Evolutionary conservation across 2,113 vertebrate species (phyloP).

Genomic region (Thinocorus orbignyianus): DNA sequence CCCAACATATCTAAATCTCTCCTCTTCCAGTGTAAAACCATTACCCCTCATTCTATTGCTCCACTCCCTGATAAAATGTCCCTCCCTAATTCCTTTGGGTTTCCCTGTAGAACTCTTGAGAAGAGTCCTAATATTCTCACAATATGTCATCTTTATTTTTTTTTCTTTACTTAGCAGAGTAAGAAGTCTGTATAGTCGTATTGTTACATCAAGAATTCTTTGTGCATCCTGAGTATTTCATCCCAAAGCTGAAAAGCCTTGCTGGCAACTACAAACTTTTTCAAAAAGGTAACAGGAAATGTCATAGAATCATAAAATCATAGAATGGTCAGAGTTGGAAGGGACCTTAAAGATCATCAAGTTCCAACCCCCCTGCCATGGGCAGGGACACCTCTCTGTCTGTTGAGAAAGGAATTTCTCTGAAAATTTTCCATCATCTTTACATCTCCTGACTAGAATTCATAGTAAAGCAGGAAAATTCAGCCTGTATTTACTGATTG

Average conservation of each 20-base stretch:
- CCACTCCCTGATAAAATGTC: too few relatives aligned
- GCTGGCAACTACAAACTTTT: neutral
- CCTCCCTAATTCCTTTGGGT: neutral
- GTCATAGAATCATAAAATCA: too few relatives aligned
- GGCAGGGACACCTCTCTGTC: too few relatives aligned
- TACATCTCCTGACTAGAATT: neutral
- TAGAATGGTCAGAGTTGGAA: too few relatives aligned
- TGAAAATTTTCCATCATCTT: neutral
- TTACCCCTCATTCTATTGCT: too few relatives aligned
- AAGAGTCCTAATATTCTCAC: neutral
- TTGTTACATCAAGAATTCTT: neutral
- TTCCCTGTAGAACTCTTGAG: neutral
- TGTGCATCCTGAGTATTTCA: neutral
- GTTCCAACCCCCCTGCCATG: too few relatives aligned
- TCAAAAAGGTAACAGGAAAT: neutral
- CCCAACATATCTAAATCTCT: too few relatives aligned
- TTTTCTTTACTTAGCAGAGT: neutral
- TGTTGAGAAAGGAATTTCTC: neutral
- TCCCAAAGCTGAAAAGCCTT: neutral
- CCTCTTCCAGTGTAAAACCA: too few relatives aligned
- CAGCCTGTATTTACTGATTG: neutral
- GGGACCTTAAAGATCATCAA: too few relatives aligned
- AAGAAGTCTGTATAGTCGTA: neutral
- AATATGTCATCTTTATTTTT: neutral
- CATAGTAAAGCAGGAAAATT: neutral